Evolutionary conservation across 2,113 vertebrate species (phyloP), one percentile per base, ranked within the genome.

Genomic region (Python bivittatus): DNA sequence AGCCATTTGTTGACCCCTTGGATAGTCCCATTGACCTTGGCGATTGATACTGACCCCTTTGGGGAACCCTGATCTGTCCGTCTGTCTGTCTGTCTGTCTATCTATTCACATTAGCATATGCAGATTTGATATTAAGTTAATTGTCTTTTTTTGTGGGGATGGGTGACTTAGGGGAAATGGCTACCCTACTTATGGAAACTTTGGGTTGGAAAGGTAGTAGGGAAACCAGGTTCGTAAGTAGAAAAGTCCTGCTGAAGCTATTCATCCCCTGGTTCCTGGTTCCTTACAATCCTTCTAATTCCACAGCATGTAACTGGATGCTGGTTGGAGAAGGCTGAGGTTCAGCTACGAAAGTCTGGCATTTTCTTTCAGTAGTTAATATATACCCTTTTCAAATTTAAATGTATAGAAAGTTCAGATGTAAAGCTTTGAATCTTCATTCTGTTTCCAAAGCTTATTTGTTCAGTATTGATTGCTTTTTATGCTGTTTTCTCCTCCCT

Each of bases 331-430:
- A 79, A 38, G 17, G 20, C 13, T 0, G 9, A 15, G 83, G 0
- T 23, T 53, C 17, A 23, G 1, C 0, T 11, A 42, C 56, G 53
- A 44, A 33, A 29, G 0, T 4, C 5, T 0, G 20, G 6, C 0
- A 38, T 83, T 90, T 38, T 27, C 9, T 83, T 38, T 25, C 48
- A 83, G 33, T 33, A 3, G 48, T 7, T 6, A 29, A 27, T n/a
- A n/a, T n/a, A 79, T 27, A 42, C 25, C 29, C 1, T n/a, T 54
- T 84, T 29, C 89, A 44, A 25, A 20, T 44, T 44, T 29, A 87
- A 42, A 54, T 27, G 4, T 27, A 11, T 1, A n/a, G 44, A 29
- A 11, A 20, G 17, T 1, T 94, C 56, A 68, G 83, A 38, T 29
- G 3, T 4, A 38, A 85, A 42, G 25, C 44, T 25, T 85, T 23